These are phyloP conservation scores for Netelia fuscicornis DNA, from an alignment of 2,888 invertebrate species.

Conservation along the genomic window DNA sequence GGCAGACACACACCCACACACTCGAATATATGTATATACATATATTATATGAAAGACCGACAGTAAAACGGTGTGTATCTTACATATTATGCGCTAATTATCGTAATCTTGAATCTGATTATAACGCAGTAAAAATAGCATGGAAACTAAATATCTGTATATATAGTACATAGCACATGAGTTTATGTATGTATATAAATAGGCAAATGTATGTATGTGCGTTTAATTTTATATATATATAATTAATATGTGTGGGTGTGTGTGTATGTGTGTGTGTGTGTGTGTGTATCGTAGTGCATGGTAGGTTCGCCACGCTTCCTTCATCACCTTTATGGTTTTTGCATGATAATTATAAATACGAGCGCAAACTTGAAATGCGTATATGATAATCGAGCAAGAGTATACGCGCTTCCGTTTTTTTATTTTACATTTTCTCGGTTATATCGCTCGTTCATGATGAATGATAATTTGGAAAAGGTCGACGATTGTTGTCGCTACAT, in stretches of 20 bases:
- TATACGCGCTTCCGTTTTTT: slow-evolving; percentile 63
- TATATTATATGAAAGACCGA: slow-evolving; percentile 29
- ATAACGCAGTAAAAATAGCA: slow-evolving; percentile 69
- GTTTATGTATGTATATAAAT: neutral
- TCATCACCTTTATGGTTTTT: slow-evolving; percentile 71
- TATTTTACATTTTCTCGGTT: neutral
- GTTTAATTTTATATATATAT: neutral
- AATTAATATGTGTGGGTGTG: neutral
- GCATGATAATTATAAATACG: slow-evolving; percentile 70
- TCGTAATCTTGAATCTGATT: slow-evolving; percentile 76
- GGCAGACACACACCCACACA: neutral
- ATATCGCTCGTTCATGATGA: slow-evolving; percentile 50
- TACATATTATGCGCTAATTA: slow-evolving; percentile 77
- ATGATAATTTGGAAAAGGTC: slow-evolving; percentile 20
- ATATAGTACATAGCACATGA: slow-evolving; percentile 13
- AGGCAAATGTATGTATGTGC: neutral
- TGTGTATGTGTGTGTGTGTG: neutral
- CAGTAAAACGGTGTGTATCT: slow-evolving; percentile 69
- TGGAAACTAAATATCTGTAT: slow-evolving; percentile 24
- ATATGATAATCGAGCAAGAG: slow-evolving; percentile 31
- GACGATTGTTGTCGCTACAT: neutral
- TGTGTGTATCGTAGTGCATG: slow-evolving; percentile 24
- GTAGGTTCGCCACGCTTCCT: slow-evolving; percentile 70
- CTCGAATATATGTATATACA: neutral
- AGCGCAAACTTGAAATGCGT: slow-evolving; percentile 30